phyloP scores from a whole-genome alignment of 2,797 vertebrate species.

The Centropyge bicolor region DNA sequence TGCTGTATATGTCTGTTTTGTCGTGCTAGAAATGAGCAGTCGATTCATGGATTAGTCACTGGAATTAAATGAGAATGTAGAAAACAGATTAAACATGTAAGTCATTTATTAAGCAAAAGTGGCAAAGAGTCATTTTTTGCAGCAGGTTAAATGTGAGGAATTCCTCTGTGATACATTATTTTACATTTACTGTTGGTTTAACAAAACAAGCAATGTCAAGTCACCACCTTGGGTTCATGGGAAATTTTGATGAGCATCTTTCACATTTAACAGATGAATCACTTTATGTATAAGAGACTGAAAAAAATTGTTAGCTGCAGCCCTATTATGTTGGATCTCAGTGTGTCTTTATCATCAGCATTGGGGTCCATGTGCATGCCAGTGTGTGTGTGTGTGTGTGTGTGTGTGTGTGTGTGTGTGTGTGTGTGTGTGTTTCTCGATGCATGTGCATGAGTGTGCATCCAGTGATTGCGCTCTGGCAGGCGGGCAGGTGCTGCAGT shows the following conservation, averaged over 20 bases:
- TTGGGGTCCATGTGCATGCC: slow-evolving; percentile 6
- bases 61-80: background rate
- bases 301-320: background rate
- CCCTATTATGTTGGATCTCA: background rate
- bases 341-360: background rate
- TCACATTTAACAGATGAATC: background rate
- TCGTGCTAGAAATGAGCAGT: background rate
- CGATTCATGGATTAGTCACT: background rate
- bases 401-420: slow-evolving; percentile 23
- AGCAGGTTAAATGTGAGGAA: background rate
- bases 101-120: background rate
- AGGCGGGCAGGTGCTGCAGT: slow-evolving; percentile 72
- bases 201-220: background rate
- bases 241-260: background rate
- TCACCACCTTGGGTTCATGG: background rate
- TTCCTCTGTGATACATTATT: background rate
- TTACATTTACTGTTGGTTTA: slow-evolving; percentile 7
- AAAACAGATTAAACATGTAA: background rate
- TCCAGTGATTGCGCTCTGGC: slow-evolving; percentile 49
- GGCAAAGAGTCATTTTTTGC: background rate
- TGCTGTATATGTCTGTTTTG: background rate
- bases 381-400: slow-evolving; percentile 8
- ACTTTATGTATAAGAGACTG: background rate
- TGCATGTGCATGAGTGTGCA: slow-evolving; percentile 29
- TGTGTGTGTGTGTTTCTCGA: background rate